phyloP scores from a whole-genome alignment of 2,888 invertebrate genomes.

The Mamestra brassicae region DNA sequence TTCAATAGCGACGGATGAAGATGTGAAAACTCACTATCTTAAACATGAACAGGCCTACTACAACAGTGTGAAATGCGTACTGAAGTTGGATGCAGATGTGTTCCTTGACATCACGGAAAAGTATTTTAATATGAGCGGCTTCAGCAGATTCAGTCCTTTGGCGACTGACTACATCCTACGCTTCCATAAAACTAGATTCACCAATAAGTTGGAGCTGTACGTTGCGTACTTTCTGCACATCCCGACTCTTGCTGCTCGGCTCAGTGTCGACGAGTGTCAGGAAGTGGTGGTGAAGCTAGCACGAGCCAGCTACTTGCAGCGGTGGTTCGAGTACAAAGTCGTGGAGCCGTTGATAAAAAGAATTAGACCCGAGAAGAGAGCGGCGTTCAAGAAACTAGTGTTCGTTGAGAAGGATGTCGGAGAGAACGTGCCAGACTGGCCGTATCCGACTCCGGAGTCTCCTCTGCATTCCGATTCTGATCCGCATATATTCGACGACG shows the following conservation, averaged over 20 bases:
- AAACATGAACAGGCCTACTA: slow-evolving; percentile 66
- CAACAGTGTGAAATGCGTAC: slow-evolving; percentile 70
- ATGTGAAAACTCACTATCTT: slow-evolving; percentile 65
- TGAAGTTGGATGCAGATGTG: slow-evolving; percentile 73
- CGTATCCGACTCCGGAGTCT: slow-evolving; percentile 65
- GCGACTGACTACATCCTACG: slow-evolving; percentile 74
- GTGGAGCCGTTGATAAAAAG: slow-evolving; percentile 78
- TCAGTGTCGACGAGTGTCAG: slow-evolving; percentile 74
- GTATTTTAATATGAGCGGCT: slow-evolving; percentile 66
- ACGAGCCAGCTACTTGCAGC: slow-evolving; percentile 71
- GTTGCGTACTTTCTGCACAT: slow-evolving; percentile 72
- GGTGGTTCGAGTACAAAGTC: slow-evolving; percentile 74
- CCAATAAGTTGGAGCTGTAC: slow-evolving; percentile 77
- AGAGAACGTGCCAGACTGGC: slow-evolving; percentile 69
- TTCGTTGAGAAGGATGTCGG: slow-evolving; percentile 76
- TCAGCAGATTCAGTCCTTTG: slow-evolving; percentile 64
- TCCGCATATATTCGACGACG: slow-evolving; percentile 62
- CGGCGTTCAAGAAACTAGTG: slow-evolving; percentile 73
- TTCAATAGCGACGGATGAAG: slow-evolving; percentile 64
- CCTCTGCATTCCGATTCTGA: not conserved
- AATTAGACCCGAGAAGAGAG: slow-evolving; percentile 68
- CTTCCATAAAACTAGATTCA: slow-evolving; percentile 72
- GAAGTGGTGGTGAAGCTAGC: slow-evolving; percentile 73
- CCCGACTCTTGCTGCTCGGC: slow-evolving; percentile 71
- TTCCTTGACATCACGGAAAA: slow-evolving; percentile 77